These are phyloP conservation scores for Siniperca knerii DNA, from an alignment of 2,113 vertebrate species.

Conservation along the genomic window DNA sequence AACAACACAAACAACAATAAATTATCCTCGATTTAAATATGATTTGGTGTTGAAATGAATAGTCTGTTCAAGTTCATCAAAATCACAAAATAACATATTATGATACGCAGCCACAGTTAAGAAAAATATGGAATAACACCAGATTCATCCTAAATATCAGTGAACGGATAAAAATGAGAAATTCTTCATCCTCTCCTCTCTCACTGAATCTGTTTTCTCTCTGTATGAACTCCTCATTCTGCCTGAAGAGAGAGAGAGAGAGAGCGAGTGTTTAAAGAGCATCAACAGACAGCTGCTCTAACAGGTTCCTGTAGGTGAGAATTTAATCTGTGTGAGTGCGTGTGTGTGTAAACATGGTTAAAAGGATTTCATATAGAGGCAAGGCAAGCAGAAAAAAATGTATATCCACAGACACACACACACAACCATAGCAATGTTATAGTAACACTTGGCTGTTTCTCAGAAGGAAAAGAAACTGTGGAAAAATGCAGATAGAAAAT, in stretches of 20 bases:
- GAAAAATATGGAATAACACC: neutral
- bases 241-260: neutral
- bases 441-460: slow-evolving; percentile 24
- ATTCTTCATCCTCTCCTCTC: neutral
- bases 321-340: slow-evolving; percentile 35
- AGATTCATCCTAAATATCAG: neutral
- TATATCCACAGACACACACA: slow-evolving; percentile 2
- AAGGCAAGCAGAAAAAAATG: neutral
- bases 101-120: no score
- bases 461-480: neutral
- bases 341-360: slow-evolving; percentile 29
- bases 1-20: no score
- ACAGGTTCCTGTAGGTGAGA: slow-evolving; percentile 42
- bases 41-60: no score
- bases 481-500: slow-evolving; percentile 22
- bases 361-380: slow-evolving; percentile 53
- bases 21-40: no score
- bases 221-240: neutral
- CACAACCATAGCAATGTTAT: slow-evolving; percentile 3
- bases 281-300: slow-evolving; percentile 18
- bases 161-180: neutral
- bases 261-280: neutral
- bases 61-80: no score
- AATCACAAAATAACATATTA: no score
- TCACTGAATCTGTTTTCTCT: neutral